Evolutionary conservation across 2,113 vertebrate genomes (phyloP).

Genomic region (Otus sunia): DNA sequence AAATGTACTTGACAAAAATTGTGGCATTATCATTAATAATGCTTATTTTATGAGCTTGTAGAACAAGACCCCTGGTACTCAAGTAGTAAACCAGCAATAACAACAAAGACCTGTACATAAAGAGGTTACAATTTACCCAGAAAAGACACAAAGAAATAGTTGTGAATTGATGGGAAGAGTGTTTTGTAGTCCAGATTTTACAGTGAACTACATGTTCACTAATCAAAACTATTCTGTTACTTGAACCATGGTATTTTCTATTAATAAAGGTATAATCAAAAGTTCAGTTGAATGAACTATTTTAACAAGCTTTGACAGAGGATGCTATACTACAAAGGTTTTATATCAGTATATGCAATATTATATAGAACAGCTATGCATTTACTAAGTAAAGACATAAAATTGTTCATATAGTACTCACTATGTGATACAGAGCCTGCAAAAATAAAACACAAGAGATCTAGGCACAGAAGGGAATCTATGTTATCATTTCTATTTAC

Average conservation of each 20-base stretch:
- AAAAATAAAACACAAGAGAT: background rate
- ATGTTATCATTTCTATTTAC: background rate
- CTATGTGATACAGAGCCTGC: background rate
- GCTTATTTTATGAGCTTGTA: background rate
- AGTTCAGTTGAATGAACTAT: background rate
- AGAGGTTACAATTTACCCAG: background rate
- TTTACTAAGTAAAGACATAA: background rate
- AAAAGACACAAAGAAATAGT: background rate
- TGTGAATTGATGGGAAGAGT: background rate
- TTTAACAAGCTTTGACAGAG: background rate
- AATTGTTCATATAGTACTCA: background rate
- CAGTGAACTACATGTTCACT: background rate
- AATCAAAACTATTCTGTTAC: background rate
- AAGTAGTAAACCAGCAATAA: background rate
- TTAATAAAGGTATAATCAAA: background rate
- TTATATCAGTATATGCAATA: background rate
- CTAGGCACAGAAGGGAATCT: background rate
- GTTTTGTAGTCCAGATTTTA: background rate
- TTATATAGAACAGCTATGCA: background rate
- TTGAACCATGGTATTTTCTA: background rate
- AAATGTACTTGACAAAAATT: background rate
- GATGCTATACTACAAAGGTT: background rate
- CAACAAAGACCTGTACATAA: background rate
- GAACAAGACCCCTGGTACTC: background rate
- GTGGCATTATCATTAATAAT: background rate